Evolutionary conservation across 1,140 invertebrate genomes (phyloP), one percentile per base, ranked within the genome.

Genomic region (Bombyx mori): DNA sequence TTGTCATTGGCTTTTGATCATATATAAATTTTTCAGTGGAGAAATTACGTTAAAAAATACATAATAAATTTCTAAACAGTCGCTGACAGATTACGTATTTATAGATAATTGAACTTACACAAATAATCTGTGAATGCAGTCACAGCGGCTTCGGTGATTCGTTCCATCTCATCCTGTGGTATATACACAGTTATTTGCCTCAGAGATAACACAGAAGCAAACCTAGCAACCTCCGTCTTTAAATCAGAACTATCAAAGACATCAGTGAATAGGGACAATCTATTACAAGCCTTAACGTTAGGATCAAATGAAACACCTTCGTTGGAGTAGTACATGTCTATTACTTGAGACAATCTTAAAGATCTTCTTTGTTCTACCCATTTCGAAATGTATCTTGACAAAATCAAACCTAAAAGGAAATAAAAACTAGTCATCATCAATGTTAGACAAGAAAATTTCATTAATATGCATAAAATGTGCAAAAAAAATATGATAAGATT

Each of bases 241-340:
- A 90, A 62, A 26, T 87, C 71, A 1, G 71, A 56, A 10, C 70
- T 71, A 9, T 84, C 77, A 5, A 89, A 66, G 18, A 89, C 60
- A 57, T 78, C 77, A 3, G 69, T 62, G 60, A 92, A 90, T 44
- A 89, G 73, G 7, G 74, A 68, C 18, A 75, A 82, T 58, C 92
- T 80, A 55, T 91, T 88, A 56, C 92, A 92, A 1, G 91, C 91
- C 63, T 80, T 88, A 2, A 91, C 79, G 7, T 72, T 77, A 0
- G 81, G 65, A 44, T 92, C 86, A 60, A 91, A 90, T 3, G 86
- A 81, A 8, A 92, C 77, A 3, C 92, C 92, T 60, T 88, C 86
- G 52, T 90, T 82, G 0, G 92, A 92, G 73, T 93, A 93, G 71
- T 92, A 93, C 90, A 92, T 92, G 49, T 92, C 91, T 6, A 93